Percentiles rank a stretch among this genome's conserved stretches.
Conservation (phyloP, 92 coral and sea anemone genomes). For the Palythoa caribaeorum region DNA sequence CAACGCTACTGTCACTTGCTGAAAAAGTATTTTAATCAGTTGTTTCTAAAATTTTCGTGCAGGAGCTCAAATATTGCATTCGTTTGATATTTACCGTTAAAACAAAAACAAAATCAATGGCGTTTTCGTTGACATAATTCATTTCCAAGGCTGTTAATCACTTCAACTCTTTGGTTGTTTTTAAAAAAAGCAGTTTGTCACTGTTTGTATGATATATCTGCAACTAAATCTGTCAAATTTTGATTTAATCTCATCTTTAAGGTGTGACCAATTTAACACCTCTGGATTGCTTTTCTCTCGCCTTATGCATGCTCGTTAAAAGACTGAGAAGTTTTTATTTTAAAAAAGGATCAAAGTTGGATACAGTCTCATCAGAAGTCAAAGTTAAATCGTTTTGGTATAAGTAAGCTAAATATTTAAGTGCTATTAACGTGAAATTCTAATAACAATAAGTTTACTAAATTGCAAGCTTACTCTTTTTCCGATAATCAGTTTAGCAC, state of each 20-base stretch:
- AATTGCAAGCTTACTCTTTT: too few relatives aligned
- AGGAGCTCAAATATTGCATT: background rate
- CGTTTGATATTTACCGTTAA: background rate
- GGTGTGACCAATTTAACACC: background rate
- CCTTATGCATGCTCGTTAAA: background rate
- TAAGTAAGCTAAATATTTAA: too few relatives aligned
- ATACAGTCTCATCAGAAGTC: background rate
- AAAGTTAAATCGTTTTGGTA: background rate
- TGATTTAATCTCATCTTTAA: background rate
- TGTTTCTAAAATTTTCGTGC: background rate
- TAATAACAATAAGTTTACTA: too few relatives aligned
- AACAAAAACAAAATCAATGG: background rate
- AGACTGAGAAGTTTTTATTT: background rate
- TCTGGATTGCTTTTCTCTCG: background rate
- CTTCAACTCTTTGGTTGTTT: too few relatives aligned
- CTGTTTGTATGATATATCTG: background rate
- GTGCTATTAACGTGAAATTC: too few relatives aligned
- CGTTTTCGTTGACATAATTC: background rate
- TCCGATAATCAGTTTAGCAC: too few relatives aligned
- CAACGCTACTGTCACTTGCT: too few relatives aligned
- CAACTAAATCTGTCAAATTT: background rate
- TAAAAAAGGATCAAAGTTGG: background rate
- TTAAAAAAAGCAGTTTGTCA: background rate
- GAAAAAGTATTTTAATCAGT: background rate
- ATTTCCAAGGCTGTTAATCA: background rate